These are phyloP conservation scores for Lota lota DNA, from an alignment of 2,113 vertebrate species.

Conservation along the genomic window DNA sequence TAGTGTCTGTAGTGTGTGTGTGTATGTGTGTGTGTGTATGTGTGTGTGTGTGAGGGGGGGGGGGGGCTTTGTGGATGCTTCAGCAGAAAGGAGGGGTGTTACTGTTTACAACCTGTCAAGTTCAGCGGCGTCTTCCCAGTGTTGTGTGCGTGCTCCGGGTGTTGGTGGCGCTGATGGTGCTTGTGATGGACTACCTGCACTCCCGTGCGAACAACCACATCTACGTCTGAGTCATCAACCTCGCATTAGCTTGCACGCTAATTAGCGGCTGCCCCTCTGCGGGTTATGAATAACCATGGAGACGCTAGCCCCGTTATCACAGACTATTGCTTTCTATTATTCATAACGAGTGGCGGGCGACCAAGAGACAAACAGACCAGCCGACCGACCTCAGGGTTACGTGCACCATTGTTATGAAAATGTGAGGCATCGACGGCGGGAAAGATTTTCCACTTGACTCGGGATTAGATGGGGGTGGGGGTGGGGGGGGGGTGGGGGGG, in stretches of 20 bases:
- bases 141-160: too few relatives aligned
- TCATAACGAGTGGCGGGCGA: slow-evolving; percentile 39
- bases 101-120: slow-evolving; percentile 50
- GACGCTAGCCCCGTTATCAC: slow-evolving; percentile 32
- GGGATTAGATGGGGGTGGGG: neutral
- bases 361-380: too few relatives aligned
- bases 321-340: slow-evolving; percentile 37
- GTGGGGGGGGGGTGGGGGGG: slow-evolving; percentile 7
- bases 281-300: slow-evolving; percentile 36
- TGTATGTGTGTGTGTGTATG: too few relatives aligned
- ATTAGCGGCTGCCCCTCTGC: slow-evolving; percentile 31
- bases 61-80: too few relatives aligned
- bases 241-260: slow-evolving; percentile 30
- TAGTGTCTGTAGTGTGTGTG: too few relatives aligned
- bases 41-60: too few relatives aligned
- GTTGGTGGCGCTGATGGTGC: too few relatives aligned
- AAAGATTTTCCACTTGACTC: slow-evolving; percentile 7
- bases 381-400: slow-evolving; percentile 35
- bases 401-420: slow-evolving; percentile 46
- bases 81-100: too few relatives aligned
- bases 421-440: slow-evolving; percentile 23
- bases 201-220: slow-evolving; percentile 43
- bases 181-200: slow-evolving; percentile 35
- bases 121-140: slow-evolving; percentile 45
- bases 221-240: slow-evolving; percentile 23